Evolutionary conservation across 2,888 invertebrate species (phyloP), one percentile per base, ranked within the genome.

Genomic region (Strigamia maritima): DNA sequence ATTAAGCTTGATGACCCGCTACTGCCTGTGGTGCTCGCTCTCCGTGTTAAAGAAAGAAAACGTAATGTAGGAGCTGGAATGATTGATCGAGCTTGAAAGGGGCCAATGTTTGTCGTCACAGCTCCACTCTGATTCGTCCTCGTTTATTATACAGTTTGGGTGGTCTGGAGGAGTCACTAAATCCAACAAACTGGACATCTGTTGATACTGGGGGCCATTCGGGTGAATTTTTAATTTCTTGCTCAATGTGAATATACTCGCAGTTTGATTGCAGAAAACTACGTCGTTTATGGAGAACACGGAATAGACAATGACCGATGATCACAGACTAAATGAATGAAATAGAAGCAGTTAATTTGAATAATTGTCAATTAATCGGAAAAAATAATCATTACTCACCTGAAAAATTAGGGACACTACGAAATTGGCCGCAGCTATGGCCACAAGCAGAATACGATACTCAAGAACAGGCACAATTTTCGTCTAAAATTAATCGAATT

Each of bases 381-480:
- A n/a, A 35, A 35, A 31, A 22, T n/a, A 16, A 7, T 16, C 1
- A 10, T 38, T 8, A 77, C 76, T 75, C 54, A 81, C 81, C 78
- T 92, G 88, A 14, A 91, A 82, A n/a, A 90, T 78, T 38, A 85
- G 81, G 28, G 84, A 85, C 8, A 82, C 87, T 83, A 84, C 85
- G 85, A 87, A 88, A 87, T 85, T 87, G 79, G 84, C 82, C 7
- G 85, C 79, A 8, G 86, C 90, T 24, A 91, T 82, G 0, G 88
- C 89, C 0, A 91, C 81, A 0, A 90, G 84, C 0, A 90, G 84
- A 16, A 89, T 87, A 1, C 91, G 87, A 83, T 92, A 90, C 0
- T 88, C 84, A 0, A 88, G 85, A 44, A 90, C 89, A 0, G 89
- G 88, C 0, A 94, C 94, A 83, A 93, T 86, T 65, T 88, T 87